Percentiles rank a stretch among this genome's conserved stretches.
These are phyloP conservation scores for Cichlasoma orientale DNA, from an alignment of 2,797 vertebrate genomes.

Conservation along the genomic window DNA sequence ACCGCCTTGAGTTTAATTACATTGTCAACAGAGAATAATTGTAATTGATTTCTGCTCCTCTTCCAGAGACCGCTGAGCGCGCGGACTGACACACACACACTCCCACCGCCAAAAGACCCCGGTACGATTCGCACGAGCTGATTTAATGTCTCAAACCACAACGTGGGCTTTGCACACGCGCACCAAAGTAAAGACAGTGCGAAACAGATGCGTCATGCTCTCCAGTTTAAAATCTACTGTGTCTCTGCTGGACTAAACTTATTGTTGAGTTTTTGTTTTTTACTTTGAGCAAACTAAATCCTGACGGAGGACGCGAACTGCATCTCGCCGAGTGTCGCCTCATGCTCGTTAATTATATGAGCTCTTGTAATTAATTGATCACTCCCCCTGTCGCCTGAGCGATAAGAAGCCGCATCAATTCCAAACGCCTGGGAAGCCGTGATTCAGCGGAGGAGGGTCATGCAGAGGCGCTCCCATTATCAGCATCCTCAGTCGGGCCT, in stretches of 20 bases:
- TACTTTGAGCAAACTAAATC: not conserved
- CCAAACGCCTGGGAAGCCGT: constrained; percentile 40
- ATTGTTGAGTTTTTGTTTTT: not conserved
- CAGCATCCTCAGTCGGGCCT: constrained; percentile 29
- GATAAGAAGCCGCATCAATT: constrained; percentile 68
- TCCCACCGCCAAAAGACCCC: not conserved
- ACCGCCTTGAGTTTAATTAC: constrained; percentile 88
- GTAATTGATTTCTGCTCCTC: constrained; percentile 89
- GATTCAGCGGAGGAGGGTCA: constrained; percentile 61
- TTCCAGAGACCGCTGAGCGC: constrained; percentile 29
- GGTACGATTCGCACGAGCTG: not conserved
- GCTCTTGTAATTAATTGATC: constrained; percentile 74
- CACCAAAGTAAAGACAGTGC: not conserved
- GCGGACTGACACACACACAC: constrained; percentile 1
- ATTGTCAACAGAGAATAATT: constrained; percentile 97
- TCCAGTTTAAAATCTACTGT: not conserved
- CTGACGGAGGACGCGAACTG: not conserved
- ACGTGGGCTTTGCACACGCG: not conserved
- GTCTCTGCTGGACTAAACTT: too few relatives aligned
- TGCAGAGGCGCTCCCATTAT: constrained; percentile 35
- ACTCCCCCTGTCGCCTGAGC: constrained; percentile 50
- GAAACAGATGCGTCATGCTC: not conserved
- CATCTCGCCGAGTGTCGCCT: constrained; percentile 12
- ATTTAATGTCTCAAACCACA: not conserved
- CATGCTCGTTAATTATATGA: constrained; percentile 72